Evolutionary conservation across 2,888 invertebrate genomes (phyloP), one percentile per base, ranked within the genome.

Genomic region (Neoitamus cyanurus): DNA sequence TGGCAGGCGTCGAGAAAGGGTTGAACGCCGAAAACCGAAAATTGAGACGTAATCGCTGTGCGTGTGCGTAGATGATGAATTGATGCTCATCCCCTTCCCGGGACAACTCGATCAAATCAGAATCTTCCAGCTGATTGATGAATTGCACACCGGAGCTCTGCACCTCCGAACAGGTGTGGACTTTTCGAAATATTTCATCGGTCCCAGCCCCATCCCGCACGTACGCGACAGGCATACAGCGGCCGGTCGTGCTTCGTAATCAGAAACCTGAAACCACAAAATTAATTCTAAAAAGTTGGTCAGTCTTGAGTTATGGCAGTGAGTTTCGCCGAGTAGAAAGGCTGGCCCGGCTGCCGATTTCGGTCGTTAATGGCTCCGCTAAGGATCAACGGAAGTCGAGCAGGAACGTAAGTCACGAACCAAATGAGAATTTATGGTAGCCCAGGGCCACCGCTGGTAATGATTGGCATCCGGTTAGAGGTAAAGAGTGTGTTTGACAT

Each of bases 321-420:
- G 68, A 31, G 68, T 68, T 68, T 34, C 13, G 58, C 34, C 37
- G 80, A 20, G 80, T 48, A 11, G 58, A 80, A 58, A 34, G 80
- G 58, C n/a, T 5, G 6, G 15, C 6, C 46, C 9, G 77, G 77
- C 34, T 34, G 58, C 31, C 28, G 58, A 34, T 58, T 80, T 80
- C 68, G 80, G 80, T 80, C 58, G 68, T 58, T 80, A 80, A 80
- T 34, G 58, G 80, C 34, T 34, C 30, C 68, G 25, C 20, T 68
- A 68, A 80, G 80, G 80, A 80, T 69, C 68, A 83, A 37, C 83
- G 70, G 83, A 83, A 69, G 83, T 83, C 83, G 28, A 69, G 2
- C 36, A 83, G 70, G 83, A 68, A 69, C 83, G 83, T 83, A 83
- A 68, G 83, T 83, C 83, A 83, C 83, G 83, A 83, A 83, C 58